Conservation (phyloP, 2,888 invertebrate genomes). For the Auanema freiburgensis region DNA sequence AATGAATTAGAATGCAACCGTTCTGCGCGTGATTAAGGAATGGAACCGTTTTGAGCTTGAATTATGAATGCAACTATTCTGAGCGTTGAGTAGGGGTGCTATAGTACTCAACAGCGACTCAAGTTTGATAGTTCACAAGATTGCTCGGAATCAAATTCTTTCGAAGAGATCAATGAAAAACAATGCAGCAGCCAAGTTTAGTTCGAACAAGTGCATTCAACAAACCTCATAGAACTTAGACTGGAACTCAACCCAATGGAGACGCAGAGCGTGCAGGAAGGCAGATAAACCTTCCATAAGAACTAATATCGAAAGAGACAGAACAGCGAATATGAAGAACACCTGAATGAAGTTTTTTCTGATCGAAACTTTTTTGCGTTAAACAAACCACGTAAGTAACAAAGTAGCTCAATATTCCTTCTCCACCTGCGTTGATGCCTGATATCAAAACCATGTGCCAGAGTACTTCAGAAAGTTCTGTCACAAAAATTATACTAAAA, state of each 20-base stretch:
- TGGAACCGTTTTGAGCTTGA: no score
- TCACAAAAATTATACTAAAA: slow-evolving; percentile 9
- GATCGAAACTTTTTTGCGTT: background rate
- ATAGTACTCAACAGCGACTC: no score
- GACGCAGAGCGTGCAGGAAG: slow-evolving; percentile 44
- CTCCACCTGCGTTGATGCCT: slow-evolving; percentile 28
- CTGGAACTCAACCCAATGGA: slow-evolving; percentile 87
- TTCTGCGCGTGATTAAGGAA: no score
- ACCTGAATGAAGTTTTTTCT: slow-evolving; percentile 64
- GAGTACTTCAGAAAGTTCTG: slow-evolving; percentile 50
- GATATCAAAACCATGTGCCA: slow-evolving; percentile 50
- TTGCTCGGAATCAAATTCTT: no score
- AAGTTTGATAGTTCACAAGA: no score
- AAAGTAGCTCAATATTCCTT: slow-evolving; percentile 9
- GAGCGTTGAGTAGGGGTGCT: no score
- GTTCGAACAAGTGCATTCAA: no score
- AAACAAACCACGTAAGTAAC: slow-evolving; percentile 21
- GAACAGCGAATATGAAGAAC: slow-evolving; percentile 81
- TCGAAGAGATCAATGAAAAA: background rate
- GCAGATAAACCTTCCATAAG: slow-evolving; percentile 66
- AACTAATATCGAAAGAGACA: slow-evolving; percentile 61
- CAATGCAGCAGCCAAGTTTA: no score
- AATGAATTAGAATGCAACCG: no score
- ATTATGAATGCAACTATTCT: no score
- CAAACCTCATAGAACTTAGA: slow-evolving; percentile 87